phyloP scores from a whole-genome alignment of 2,113 vertebrate genomes.

The Dipodomys spectabilis region DNA sequence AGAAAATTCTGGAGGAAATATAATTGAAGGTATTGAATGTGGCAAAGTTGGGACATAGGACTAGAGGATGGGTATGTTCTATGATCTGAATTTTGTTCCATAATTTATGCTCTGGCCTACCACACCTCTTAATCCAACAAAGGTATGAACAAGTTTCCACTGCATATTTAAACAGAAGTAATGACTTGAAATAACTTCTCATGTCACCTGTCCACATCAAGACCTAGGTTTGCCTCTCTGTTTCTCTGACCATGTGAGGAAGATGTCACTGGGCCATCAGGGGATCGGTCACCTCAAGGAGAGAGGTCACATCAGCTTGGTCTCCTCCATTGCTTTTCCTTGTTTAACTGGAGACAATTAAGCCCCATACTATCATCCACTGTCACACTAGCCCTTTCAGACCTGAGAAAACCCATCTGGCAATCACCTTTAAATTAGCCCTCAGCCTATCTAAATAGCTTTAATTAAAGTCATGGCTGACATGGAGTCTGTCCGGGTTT shows the following conservation, averaged over 20 bases:
- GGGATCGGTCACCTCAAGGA: not conserved
- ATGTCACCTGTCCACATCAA: not conserved
- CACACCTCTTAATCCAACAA: not conserved
- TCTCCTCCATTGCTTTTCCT: not conserved
- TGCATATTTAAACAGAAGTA: not conserved
- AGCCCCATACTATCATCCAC: constrained; percentile 67
- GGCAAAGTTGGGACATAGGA: not conserved
- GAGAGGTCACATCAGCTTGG: constrained; percentile 49
- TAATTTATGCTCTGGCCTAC: not conserved
- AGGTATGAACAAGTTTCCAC: not conserved
- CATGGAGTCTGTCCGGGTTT: constrained; percentile 53
- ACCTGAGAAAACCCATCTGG: constrained; percentile 73
- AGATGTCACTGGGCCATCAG: not conserved
- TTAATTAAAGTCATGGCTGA: constrained; percentile 70
- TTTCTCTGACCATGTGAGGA: not conserved
- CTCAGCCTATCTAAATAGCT: constrained; percentile 42
- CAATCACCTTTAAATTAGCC: constrained; percentile 66
- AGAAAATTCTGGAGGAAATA: not conserved
- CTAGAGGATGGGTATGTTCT: not conserved
- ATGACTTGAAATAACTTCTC: too few species aligned
- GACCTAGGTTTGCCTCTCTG: constrained; percentile 11
- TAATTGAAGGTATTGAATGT: not conserved
- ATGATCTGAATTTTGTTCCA: not conserved
- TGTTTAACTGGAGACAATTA: constrained; percentile 67
- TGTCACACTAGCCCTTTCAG: constrained; percentile 56